A percentile compares a stretch with the other conserved stretches of the same genome.
phyloP scores from a whole-genome alignment of 30 jellyfish, hydroid and myxozoan species.

The Hydra vulgaris region DNA sequence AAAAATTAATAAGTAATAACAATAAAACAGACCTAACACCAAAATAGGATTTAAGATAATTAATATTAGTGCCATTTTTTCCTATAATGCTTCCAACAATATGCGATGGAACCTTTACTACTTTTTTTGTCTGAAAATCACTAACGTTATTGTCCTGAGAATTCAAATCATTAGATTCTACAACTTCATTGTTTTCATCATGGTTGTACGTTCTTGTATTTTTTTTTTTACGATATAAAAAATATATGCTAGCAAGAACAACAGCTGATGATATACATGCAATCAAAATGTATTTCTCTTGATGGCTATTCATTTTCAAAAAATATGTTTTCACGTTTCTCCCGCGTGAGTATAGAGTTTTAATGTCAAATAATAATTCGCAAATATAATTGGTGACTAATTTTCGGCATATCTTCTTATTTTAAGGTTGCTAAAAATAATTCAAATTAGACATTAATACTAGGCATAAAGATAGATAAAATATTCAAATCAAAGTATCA shows the following conservation, averaged over 20 bases:
- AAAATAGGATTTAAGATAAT: conserved; percentile 46
- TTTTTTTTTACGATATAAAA: conserved; percentile 2
- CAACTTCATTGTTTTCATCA: conserved; percentile 13
- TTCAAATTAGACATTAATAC: no score
- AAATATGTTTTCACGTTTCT: background rate
- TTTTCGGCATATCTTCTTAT: no score
- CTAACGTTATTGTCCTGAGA: conserved; percentile 42
- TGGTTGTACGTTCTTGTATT: conserved; percentile 21
- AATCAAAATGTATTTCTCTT: conserved; percentile 37
- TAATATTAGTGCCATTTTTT: conserved; percentile 61
- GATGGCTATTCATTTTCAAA: conserved; percentile 35
- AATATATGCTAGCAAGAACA: conserved; percentile 24
- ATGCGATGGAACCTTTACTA: conserved; percentile 43
- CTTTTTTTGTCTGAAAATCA: conserved; percentile 43
- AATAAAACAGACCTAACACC: conserved; percentile 77
- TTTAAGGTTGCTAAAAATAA: no score
- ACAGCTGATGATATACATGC: conserved; percentile 64
- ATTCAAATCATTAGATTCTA: conserved; percentile 43
- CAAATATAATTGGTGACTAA: no score
- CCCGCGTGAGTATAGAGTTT: background rate
- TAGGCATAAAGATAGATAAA: no score
- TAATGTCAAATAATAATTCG: no score
- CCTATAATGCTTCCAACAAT: conserved; percentile 79
- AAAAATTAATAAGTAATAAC: no score
- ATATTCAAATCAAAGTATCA: no score